Evolutionary conservation across 92 coral and sea anemone genomes (phyloP).

Genomic region (Palythoa grandis): DNA sequence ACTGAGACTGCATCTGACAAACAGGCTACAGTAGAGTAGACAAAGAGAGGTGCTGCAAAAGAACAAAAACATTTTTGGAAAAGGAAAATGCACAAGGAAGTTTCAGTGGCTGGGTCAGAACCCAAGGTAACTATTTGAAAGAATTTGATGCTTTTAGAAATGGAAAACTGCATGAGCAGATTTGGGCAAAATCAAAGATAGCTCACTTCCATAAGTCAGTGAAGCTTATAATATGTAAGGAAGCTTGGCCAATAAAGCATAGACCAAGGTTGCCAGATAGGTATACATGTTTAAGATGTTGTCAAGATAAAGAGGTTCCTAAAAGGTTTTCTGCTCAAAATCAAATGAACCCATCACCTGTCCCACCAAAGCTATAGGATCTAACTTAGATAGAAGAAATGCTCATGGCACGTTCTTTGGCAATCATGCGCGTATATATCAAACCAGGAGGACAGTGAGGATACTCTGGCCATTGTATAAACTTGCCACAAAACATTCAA

Average conservation of each 20-base stretch:
- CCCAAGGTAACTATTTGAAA: not conserved
- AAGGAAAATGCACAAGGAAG: too few relatives aligned
- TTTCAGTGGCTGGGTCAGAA: not conserved
- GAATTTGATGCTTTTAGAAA: constrained; percentile 4
- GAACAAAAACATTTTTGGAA: too few relatives aligned
- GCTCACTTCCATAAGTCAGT: constrained; percentile 36
- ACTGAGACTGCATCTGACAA: too few relatives aligned
- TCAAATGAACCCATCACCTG: constrained; percentile 12
- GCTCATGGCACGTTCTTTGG: constrained; percentile 26
- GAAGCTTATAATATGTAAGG: not conserved
- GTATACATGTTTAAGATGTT: not conserved
- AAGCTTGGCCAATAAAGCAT: not conserved
- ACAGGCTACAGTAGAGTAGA: too few relatives aligned
- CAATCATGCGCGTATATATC: constrained; percentile 63
- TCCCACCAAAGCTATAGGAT: constrained; percentile 19
- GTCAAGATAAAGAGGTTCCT: not conserved
- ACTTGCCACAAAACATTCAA: constrained; percentile 59
- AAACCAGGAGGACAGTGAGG: constrained; percentile 68
- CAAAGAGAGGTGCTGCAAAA: too few relatives aligned
- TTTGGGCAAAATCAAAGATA: constrained; percentile 1
- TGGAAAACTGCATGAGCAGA: constrained; percentile 9
- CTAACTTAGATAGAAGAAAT: constrained; percentile 28
- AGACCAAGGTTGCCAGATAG: not conserved
- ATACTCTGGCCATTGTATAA: too few relatives aligned
- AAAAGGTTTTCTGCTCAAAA: constrained; percentile 10